Percentiles rank a stretch among this genome's conserved stretches.
These are phyloP conservation scores for Stegana nigrithorax DNA, from an alignment of 2,888 invertebrate species.

Conservation along the genomic window DNA sequence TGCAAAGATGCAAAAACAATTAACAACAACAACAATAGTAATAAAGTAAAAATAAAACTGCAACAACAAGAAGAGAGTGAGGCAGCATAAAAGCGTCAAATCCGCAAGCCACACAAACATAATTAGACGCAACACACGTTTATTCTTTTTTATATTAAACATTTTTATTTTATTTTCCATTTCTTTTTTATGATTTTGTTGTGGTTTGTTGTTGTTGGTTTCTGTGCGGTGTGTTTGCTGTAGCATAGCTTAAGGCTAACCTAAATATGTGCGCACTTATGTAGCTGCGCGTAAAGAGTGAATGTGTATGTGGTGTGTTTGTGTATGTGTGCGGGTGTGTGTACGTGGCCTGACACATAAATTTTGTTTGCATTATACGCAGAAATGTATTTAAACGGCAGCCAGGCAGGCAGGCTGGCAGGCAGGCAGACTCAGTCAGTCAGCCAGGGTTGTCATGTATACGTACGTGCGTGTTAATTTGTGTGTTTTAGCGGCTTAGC, in stretches of 20 bases:
- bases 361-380: conserved; percentile 9
- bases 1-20: too few relatives aligned
- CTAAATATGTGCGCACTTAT: neutral
- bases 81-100: neutral
- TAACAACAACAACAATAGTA: neutral
- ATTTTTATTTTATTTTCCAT: neutral
- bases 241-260: conserved; percentile 6
- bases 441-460: neutral
- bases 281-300: neutral
- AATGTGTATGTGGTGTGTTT: conserved; percentile 2
- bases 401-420: neutral
- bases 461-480: conserved; percentile 24
- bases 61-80: neutral
- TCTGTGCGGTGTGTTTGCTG: neutral
- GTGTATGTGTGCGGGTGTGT: conserved; percentile 14
- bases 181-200: too few relatives aligned
- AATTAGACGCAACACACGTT: neutral
- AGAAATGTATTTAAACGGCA: too few relatives aligned
- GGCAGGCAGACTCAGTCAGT: neutral
- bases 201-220: neutral
- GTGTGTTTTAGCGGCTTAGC: conserved; percentile 26
- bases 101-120: neutral
- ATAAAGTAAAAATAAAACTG: neutral
- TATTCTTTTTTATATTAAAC: neutral
- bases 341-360: conserved; percentile 12